A percentile compares a stretch with the other conserved stretches of the same genome.
phyloP scores from a whole-genome alignment of 92 coral and sea anemone species.

The Epizoanthus rinbou region DNA sequence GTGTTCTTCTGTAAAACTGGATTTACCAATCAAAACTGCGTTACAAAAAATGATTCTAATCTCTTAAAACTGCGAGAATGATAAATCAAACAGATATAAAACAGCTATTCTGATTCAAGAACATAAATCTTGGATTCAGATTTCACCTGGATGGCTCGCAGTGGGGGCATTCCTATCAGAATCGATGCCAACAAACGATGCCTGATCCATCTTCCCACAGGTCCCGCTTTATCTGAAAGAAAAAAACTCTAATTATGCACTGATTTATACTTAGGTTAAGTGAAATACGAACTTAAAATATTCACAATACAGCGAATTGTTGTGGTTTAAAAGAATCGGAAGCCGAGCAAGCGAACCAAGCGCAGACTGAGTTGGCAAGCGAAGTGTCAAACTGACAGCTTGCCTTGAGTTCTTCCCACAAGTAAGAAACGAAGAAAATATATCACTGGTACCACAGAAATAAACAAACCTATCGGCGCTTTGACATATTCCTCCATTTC shows the following conservation, averaged over 20 bases:
- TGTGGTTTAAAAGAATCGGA: background rate
- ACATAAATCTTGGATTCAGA: background rate
- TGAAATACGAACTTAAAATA: background rate
- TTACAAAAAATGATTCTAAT: background rate
- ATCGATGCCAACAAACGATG: slow-evolving; percentile 92
- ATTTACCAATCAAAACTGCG: background rate
- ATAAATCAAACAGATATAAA: background rate
- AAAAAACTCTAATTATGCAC: background rate
- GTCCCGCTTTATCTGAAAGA: slow-evolving; percentile 92
- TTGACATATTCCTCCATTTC: slow-evolving; percentile 77
- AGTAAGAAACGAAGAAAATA: background rate
- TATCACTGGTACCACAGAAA: background rate
- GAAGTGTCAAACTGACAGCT: background rate
- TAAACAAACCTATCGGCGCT: slow-evolving; percentile 92
- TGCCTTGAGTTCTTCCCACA: background rate
- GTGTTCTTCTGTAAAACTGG: background rate
- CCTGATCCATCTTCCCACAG: slow-evolving; percentile 95
- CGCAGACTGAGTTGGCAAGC: background rate
- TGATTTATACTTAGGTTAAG: background rate
- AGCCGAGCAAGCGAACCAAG: background rate
- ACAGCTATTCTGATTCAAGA: background rate
- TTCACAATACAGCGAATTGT: background rate
- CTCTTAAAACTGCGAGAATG: background rate
- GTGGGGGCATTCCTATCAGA: slow-evolving; percentile 95
- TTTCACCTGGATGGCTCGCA: slow-evolving; percentile 94